Base-by-base conservation (phyloP, 2,797 vertebrate species). In the Alosa sapidissima region DNA sequence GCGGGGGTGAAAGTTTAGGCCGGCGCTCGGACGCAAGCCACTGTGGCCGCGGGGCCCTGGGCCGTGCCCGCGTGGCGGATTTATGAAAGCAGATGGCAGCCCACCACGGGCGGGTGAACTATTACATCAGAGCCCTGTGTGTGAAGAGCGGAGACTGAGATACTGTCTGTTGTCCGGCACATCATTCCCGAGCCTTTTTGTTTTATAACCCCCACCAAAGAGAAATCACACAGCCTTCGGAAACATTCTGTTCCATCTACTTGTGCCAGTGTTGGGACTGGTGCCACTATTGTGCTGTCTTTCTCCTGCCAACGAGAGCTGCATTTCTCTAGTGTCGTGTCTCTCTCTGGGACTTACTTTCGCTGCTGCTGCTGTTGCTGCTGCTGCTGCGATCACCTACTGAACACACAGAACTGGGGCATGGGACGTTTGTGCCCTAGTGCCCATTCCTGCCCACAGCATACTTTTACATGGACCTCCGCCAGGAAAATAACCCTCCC, bases 21-120 rank as follows among this genome's bases (percentile, higher is more conserved):
- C 36, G 5, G 28, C 33, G 62, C 24, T 41, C 36, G 68, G 33
- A 72, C 33, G 36, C 2, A 1, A 28, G 36, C 41, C 72, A 36
- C 68, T 6, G 7, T 55, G 54, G 2, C 2, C 36, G 13, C 13
- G 68, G 33, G 11, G 11, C 28, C 9, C 33, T 13, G n/a, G 82
- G 83, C 49, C 83, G 81, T 36, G 83, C 21, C 45, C 58, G 45
- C 33, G 60, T 47, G 58, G 85, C 52, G 51, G 68, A 75, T 60
- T 84, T 72, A 85, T 36, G 54, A 85, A 55, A 84, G 86, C 89
- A 91, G 89, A 90, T 90, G 90, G 87, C 10, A 2, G 45, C 83
- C 13, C 89, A 84, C 87, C 88, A 89, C 33, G 90, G 72, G 21
- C 55, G 13, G 55, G 52, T 75, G 60, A 87, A 87, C 81, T 72